Evolutionary conservation across 2,797 vertebrate genomes (phyloP), one percentile per base, ranked within the genome.

Genomic region (Schizopygopsis malacanthus): DNA sequence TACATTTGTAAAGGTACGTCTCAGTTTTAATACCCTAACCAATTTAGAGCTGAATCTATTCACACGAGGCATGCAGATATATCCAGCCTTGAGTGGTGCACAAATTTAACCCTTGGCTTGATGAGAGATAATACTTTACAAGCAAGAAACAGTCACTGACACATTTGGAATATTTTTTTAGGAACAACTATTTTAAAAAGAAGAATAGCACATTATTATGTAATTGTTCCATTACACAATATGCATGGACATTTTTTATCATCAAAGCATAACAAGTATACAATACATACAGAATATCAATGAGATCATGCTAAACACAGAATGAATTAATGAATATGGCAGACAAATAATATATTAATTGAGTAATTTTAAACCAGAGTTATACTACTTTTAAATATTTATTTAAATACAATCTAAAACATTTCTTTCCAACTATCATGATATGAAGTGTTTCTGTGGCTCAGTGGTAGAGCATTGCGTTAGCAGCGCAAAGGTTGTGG

Each of bases 1-100:
- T 82, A 86, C 83, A 87, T 91, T 89, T 90, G 86, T 84, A 86
- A 86, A 90, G 88, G 83, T 88, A 86, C 20, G 78, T 87, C 87
- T 88, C 83, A 76, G 89, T 87, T 87, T 88, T 89, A 90, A 91
- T 86, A 85, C 86, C 81, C 88, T 41, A 81, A 75, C 75, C 81
- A 89, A 90, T 89, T 89, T 86, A 69, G 81, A 88, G 88, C 79
- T 81, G 70, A 69, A 78, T 79, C 78, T 85, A 45, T 77, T 77
- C 87, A 84, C 80, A 67, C 18, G 85, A 89, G 86, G 79, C 73
- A 77, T 67, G 71, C 83, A 75, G 78, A 89, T 88, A 88, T 85
- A 86, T 88, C 33, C 43, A 81, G 82, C 82, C 72, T 39, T 41
- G 65, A 79, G 43, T 13, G 54, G 43, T 59, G 37, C 3, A 82